Evolutionary conservation across 1,140 invertebrate genomes (phyloP).

Genomic region (Euwallacea fornicatus): DNA sequence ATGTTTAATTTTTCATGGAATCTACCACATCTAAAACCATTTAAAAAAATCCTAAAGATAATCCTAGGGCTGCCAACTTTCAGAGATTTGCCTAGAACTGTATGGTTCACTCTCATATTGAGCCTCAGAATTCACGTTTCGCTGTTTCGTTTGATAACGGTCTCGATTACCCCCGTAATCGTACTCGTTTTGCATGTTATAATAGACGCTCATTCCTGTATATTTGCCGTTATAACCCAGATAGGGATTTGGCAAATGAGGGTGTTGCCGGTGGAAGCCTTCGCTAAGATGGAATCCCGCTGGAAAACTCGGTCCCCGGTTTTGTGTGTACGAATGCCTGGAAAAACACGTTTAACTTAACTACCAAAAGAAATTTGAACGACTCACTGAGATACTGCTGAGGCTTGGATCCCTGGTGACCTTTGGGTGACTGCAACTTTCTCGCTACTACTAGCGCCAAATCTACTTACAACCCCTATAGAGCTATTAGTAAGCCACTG

Average conservation of each 20-base stretch:
- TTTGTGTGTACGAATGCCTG: not conserved
- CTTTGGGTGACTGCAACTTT: not conserved
- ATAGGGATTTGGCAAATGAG: conserved; percentile 40
- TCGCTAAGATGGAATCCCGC: conserved; percentile 20
- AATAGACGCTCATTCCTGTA: conserved; percentile 15
- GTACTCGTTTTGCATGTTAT: conserved; percentile 2
- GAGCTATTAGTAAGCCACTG: conserved; percentile 51
- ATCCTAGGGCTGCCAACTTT: not conserved
- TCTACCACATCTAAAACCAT: not conserved
- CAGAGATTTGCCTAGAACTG: not conserved
- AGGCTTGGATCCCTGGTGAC: conserved; percentile 16
- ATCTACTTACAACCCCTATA: conserved; percentile 22
- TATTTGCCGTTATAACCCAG: conserved; percentile 33
- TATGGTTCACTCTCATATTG: conserved; percentile 8
- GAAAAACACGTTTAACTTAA: not conserved
- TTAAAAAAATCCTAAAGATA: conserved; percentile 2
- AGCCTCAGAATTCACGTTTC: not conserved
- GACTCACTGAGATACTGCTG: not conserved
- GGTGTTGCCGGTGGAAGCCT: conserved; percentile 32
- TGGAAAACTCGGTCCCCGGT: conserved; percentile 5
- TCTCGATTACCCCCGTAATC: not conserved
- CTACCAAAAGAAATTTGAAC: not conserved
- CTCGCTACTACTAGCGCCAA: conserved; percentile 9
- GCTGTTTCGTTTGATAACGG: conserved; percentile 8
- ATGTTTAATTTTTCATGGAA: no score